Conservation (phyloP, 1,140 invertebrate species). For the Lepidurus apus region DNA sequence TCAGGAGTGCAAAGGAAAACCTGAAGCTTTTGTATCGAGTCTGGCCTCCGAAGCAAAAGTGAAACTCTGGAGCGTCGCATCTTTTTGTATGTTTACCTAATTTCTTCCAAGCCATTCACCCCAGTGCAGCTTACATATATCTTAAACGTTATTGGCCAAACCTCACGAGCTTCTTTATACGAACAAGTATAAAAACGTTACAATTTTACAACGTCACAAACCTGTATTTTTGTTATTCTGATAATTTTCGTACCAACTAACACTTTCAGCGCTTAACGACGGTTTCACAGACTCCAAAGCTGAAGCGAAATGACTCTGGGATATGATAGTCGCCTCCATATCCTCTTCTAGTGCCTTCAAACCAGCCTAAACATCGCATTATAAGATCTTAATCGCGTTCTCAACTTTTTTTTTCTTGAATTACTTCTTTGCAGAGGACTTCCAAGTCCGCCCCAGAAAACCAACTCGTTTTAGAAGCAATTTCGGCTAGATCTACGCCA, state of each 20-base stretch:
- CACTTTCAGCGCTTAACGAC: constrained; percentile 47
- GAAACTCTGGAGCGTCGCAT: background rate
- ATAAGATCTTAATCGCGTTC: background rate
- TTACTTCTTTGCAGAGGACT: constrained; percentile 62
- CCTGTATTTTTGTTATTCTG: constrained; percentile 23
- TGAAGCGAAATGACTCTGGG: constrained; percentile 50
- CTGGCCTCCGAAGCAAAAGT: background rate
- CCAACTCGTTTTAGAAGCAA: constrained; percentile 56
- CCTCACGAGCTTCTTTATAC: constrained; percentile 24
- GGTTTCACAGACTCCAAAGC: constrained; percentile 52
- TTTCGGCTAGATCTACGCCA: constrained; percentile 53
- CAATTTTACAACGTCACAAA: background rate
- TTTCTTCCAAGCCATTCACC: background rate
- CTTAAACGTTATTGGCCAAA: constrained; percentile 11
- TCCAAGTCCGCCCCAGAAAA: constrained; percentile 75
- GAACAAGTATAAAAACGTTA: constrained; percentile 21
- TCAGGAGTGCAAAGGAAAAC: constrained; percentile 61
- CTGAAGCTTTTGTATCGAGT: constrained; percentile 47
- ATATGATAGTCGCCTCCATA: constrained; percentile 47
- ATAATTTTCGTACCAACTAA: constrained; percentile 44
- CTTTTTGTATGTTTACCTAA: background rate
- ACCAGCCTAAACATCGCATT: constrained; percentile 50
- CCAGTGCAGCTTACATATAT: constrained; percentile 6
- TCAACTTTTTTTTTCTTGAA: constrained; percentile 32
- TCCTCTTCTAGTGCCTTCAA: constrained; percentile 57